phyloP scores from a whole-genome alignment of 1,140 invertebrate genomes.

The Meloidogyne exigua region DNA sequence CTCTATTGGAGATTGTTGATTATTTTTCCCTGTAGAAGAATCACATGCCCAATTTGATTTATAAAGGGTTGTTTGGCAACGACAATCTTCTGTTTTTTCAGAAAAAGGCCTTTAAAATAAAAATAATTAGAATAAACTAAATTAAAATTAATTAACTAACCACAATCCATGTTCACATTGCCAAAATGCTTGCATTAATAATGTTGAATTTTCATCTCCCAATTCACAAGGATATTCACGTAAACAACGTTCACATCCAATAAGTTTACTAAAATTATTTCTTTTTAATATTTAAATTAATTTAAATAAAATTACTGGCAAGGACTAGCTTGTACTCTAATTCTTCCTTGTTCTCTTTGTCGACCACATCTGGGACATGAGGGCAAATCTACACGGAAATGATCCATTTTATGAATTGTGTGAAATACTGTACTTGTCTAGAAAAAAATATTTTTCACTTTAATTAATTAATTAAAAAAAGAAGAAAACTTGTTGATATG shows the following conservation, averaged over 20 bases:
- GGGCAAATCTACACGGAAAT: constrained; percentile 60
- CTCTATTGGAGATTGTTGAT: neutral
- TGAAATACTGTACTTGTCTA: constrained; percentile 58
- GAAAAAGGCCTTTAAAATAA: constrained; percentile 35
- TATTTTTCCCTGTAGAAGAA: neutral
- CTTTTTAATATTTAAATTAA: neutral
- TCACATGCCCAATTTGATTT: neutral
- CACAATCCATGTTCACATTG: constrained; percentile 56
- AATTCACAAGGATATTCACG: constrained; percentile 57
- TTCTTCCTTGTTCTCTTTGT: constrained; percentile 54
- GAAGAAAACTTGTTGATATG: constrained; percentile 59
- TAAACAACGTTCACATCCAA: constrained; percentile 61
- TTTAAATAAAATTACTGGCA: constrained; percentile 54
- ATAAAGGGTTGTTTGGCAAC: constrained; percentile 51
- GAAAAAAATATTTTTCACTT: neutral
- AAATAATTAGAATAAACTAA: constrained; percentile 7
- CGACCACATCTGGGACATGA: constrained; percentile 56
- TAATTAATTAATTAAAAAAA: neutral
- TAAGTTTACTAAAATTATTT: constrained; percentile 49
- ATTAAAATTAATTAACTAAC: constrained; percentile 26
- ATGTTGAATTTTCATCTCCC: constrained; percentile 37
- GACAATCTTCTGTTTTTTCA: constrained; percentile 57
- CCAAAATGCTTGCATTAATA: constrained; percentile 54
- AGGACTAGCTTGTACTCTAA: constrained; percentile 54
- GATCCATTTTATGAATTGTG: constrained; percentile 62